These are phyloP conservation scores for Todus mexicanus DNA, from an alignment of 2,797 vertebrate species.

Conservation along the genomic window DNA sequence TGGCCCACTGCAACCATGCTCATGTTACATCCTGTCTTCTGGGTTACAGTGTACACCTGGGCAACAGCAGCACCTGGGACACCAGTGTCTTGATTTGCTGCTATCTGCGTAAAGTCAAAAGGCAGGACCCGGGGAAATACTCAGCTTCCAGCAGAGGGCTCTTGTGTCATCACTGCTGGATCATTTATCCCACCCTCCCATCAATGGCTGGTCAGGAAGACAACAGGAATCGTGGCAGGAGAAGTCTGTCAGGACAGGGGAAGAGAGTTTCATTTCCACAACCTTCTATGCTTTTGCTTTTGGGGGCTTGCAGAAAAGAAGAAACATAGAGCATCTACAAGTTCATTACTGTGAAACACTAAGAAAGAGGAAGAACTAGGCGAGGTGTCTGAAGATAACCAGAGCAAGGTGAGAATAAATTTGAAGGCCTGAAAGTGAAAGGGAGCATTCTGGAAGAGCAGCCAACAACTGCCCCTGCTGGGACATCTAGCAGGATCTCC, in stretches of 20 bases:
- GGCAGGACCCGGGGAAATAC: not conserved
- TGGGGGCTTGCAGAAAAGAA: fast-evolving
- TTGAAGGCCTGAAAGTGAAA: not conserved
- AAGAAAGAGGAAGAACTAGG: not conserved
- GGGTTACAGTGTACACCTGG: not conserved
- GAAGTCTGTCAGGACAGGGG: not conserved
- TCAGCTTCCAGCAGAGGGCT: not conserved
- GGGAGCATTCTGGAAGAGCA: not conserved
- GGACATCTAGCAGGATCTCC: not conserved
- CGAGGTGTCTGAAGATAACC: not conserved
- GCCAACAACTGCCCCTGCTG: not conserved
- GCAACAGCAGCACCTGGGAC: not conserved
- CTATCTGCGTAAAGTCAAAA: not conserved
- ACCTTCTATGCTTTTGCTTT: not conserved
- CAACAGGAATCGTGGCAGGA: not conserved
- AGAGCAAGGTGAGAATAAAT: not conserved
- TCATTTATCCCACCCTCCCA: not conserved
- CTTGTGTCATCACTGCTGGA: not conserved
- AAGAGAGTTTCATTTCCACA: not conserved
- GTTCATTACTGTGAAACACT: not conserved
- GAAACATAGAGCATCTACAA: not conserved
- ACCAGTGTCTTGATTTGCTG: not conserved
- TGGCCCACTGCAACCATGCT: not conserved
- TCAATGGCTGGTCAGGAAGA: not conserved
- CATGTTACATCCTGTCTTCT: not conserved